A percentile compares a stretch with the other conserved stretches of the same genome.
phyloP scores from a whole-genome alignment of 2,888 invertebrate species.

The Oscheius sp. region DNA sequence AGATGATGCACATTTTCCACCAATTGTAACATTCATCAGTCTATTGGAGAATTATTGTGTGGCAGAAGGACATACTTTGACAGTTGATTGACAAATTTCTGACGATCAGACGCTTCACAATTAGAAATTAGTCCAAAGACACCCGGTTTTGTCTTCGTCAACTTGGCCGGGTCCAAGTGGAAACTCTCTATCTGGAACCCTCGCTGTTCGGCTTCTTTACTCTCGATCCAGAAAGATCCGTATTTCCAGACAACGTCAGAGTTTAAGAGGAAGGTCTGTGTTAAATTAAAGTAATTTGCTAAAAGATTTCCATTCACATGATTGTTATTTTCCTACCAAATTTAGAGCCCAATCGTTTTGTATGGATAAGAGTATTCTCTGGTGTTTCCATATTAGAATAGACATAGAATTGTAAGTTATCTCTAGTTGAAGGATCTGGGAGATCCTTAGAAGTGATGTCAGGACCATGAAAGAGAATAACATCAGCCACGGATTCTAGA shows the following conservation, averaged over 20 bases:
- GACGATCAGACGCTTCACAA: constrained; percentile 60
- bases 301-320: neutral
- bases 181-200: constrained; percentile 54
- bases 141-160: constrained; percentile 53
- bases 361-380: constrained; percentile 40
- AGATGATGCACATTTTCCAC: constrained; percentile 58
- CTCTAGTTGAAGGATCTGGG: constrained; percentile 8
- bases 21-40: constrained; percentile 60
- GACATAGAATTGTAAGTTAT: constrained; percentile 20
- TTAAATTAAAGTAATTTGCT: constrained; percentile 74
- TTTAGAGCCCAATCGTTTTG: neutral
- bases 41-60: constrained; percentile 31
- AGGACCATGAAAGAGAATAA: constrained; percentile 76
- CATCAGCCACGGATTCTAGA: constrained; percentile 76
- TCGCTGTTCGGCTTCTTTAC: constrained; percentile 47
- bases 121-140: constrained; percentile 68
- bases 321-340: neutral
- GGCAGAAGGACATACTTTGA: constrained; percentile 44
- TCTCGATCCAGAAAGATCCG: constrained; percentile 67
- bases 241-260: constrained; percentile 72
- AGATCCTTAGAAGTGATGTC: constrained; percentile 43
- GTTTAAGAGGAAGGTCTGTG: constrained; percentile 74
- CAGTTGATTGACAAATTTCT: constrained; percentile 54
- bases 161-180: constrained; percentile 39
- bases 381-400: constrained; percentile 49